Base-by-base conservation (phyloP, 2,888 invertebrate species). In the Heliconius aoede region DNA sequence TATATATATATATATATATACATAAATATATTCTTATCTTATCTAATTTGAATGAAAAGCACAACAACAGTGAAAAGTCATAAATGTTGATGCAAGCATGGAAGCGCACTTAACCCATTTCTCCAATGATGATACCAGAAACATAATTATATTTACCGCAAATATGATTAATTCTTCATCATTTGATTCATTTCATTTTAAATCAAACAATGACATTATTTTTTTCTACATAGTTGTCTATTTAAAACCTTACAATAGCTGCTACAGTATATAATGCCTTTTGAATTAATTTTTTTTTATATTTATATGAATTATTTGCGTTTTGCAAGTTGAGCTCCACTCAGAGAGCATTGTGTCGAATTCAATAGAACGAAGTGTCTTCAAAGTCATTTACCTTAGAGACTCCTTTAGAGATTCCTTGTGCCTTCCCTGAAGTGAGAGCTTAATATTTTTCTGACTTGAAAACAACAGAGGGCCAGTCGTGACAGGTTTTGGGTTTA, bases 121-220 rank as follows among this genome's bases (percentile, higher is more conserved):
- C 55, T 32, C 55, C 69, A 69, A 32, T 55, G 68, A 68, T 68
- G 69, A 69, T 55, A 55, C 55, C 55, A 69, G 69, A 32, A 69
- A 69, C 30, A 69, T 69, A 69, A 69, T 69, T 69, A 55, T 69
- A 68, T 55, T 68, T 46, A 28, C 4, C 24, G 3, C 55, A 55
- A 69, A 69, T 24, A n/a, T 69, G n/a, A 24, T 55, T 69, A 32
- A 69, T 55, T 55, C n/a, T 32, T 51, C 55, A 28, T 69, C 28
- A 30, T 69, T 55, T 55, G 55, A 55, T 30, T 55, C 30, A 55
- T 69, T 55, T 69, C 30, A 55, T 30, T 69, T 69, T 55, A 55
- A 69, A 69, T 55, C 15, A 30, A 28, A 55, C n/a, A 28, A 28
- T n/a, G 28, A 1, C 26, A 26, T 30, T 51, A 65, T 5, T 13